Conservation (phyloP, 2,888 invertebrate species). For the Eudasyphora cyanicolor region DNA sequence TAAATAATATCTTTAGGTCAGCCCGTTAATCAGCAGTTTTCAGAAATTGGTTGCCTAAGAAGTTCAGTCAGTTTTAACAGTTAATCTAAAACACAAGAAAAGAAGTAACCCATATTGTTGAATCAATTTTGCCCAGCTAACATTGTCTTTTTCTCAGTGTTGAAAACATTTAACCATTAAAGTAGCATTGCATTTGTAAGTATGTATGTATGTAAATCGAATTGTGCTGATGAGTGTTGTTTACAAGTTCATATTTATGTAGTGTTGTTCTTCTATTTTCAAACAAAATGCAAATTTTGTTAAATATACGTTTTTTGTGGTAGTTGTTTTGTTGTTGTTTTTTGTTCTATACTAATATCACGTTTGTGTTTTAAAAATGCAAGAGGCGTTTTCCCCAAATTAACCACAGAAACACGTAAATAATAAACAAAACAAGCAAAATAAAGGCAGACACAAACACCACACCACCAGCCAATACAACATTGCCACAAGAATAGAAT, state of each 20-base stretch:
- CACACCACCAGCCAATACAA: neutral
- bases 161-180: slow-evolving; percentile 15
- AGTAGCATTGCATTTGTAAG: neutral
- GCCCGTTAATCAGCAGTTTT: too few relatives aligned
- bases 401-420: slow-evolving; percentile 54
- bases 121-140: too few relatives aligned
- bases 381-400: slow-evolving; percentile 57
- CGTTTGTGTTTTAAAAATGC: slow-evolving; percentile 56
- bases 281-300: slow-evolving; percentile 55
- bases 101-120: too few relatives aligned
- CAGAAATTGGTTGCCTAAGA: too few relatives aligned
- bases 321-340: neutral
- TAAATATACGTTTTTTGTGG: slow-evolving; percentile 29
- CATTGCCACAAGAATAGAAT: slow-evolving; percentile 23
- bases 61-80: too few relatives aligned
- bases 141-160: slow-evolving; percentile 27
- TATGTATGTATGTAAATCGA: neutral
- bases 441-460: slow-evolving; percentile 31
- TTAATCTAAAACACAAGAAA: too few relatives aligned
- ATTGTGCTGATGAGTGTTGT: slow-evolving; percentile 33
- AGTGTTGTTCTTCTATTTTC: slow-evolving; percentile 35
- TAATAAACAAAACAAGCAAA: slow-evolving; percentile 49
- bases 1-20: too few relatives aligned
- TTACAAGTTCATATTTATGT: slow-evolving; percentile 49
- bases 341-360: slow-evolving; percentile 48